phyloP scores from a whole-genome alignment of 2,888 invertebrate genomes.

The Morpho helenor region DNA sequence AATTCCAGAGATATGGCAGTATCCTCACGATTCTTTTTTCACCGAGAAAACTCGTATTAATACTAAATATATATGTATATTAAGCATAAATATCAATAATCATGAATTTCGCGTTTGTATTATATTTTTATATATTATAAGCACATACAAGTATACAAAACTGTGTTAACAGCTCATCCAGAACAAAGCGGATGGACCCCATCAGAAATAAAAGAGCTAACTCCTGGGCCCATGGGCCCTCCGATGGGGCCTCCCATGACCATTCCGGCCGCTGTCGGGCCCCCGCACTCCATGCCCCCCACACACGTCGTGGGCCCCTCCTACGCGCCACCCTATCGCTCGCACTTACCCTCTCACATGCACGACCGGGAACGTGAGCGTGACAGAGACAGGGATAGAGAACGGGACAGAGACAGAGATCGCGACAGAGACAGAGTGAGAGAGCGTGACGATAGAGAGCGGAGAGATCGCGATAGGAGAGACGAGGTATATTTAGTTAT shows the following conservation, averaged over 20 bases:
- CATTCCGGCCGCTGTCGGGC: slow-evolving; percentile 36
- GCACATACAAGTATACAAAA: not conserved
- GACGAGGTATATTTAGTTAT: slow-evolving; percentile 50
- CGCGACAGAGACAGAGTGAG: slow-evolving; percentile 50
- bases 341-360: slow-evolving; percentile 36
- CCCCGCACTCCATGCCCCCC: slow-evolving; percentile 45
- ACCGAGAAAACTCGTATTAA: too few species aligned
- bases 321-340: slow-evolving; percentile 32
- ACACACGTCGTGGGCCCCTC: slow-evolving; percentile 43
- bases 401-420: slow-evolving; percentile 69
- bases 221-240: slow-evolving; percentile 76
- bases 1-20: too few species aligned
- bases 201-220: slow-evolving; percentile 83
- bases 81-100: too few species aligned
- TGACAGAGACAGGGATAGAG: slow-evolving; percentile 67
- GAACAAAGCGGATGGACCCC: slow-evolving; percentile 81
- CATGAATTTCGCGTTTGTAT: too few species aligned
- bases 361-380: slow-evolving; percentile 50
- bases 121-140: too few species aligned
- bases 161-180: slow-evolving; percentile 49
- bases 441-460: slow-evolving; percentile 53
- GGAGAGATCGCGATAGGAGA: slow-evolving; percentile 53
- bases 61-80: too few species aligned
- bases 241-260: slow-evolving; percentile 50
- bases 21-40: too few species aligned